Base-by-base conservation (phyloP, 2,797 vertebrate species). In the Atherinosoma microstoma region DNA sequence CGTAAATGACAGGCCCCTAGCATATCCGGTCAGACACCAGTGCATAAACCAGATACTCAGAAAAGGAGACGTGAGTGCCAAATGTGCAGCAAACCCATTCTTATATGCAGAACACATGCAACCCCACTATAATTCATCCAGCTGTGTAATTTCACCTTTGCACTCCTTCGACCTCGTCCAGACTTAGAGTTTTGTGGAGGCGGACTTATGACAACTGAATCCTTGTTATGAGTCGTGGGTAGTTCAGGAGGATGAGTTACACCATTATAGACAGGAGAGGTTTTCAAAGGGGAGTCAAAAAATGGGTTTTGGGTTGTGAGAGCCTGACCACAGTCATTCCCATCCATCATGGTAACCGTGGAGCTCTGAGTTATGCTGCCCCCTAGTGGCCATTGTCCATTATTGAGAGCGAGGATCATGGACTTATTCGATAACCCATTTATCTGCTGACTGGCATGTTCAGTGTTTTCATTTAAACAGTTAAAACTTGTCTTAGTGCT, bases 141-240 rank as follows among this genome's bases (percentile, higher is more conserved):
- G 42, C 84, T 53, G 24, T 54, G 59, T 47, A 74, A 36, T 83
- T 94, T 99, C 97, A 99, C 97, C 98, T 99, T 97, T 92, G 93
- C 89, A 82, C 92, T 95, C 90, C 96, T 96, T 93, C 96, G 96
- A 94, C 96, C 95, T 94, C 95, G 95, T 96, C 96, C 97, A 3
- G 95, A 93, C 90, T 98, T 99, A 89, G 93, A 90, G 90, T 86
- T 99, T 93, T 97, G 97, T 68, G 97, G 97, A 90, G 98, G 98
- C 76, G 97, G 97, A 86, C 87, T 96, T 94, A 99, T 95, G 85
- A 97, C 94, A 91, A 99, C 95, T 58, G 97, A 96, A 72, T 98
- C 96, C 92, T 94, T 94, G 83, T 93, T 79, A 84, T 89, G 87
- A 84, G 90, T 82, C 75, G 89, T 91, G 49, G 86, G 47, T 88